Evolutionary conservation across 2,888 invertebrate genomes (phyloP).

Genomic region (Formica aserva): DNA sequence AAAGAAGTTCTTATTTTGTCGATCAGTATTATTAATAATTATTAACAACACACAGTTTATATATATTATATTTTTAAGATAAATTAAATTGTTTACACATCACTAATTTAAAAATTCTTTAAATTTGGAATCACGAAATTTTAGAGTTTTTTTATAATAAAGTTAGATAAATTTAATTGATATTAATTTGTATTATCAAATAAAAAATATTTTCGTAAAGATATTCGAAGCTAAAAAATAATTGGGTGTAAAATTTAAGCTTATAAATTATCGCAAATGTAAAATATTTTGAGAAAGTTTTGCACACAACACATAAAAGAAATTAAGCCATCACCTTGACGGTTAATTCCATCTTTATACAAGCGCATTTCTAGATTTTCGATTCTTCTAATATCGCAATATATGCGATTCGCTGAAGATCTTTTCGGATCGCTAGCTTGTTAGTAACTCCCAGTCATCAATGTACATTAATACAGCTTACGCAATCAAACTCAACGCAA

Average conservation of each 20-base stretch:
- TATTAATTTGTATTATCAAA: background rate
- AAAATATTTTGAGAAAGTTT: background rate
- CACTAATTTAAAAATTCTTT: background rate
- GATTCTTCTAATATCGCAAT: background rate
- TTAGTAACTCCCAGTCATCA: constrained; percentile 15
- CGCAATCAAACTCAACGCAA: constrained; percentile 16
- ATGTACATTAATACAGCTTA: constrained; percentile 30
- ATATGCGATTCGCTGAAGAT: background rate
- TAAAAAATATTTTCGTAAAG: background rate
- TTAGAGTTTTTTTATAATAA: background rate
- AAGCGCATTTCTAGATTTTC: background rate
- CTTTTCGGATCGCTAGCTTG: background rate
- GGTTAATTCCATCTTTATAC: background rate
- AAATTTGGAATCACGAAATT: background rate
- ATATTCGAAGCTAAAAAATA: background rate
- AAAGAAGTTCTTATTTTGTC: too few relatives aligned
- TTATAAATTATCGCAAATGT: background rate
- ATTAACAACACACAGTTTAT: background rate
- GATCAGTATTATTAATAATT: background rate
- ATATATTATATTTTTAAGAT: background rate
- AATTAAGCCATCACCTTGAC: background rate
- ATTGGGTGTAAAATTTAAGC: background rate
- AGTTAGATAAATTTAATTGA: background rate
- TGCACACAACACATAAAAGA: background rate
- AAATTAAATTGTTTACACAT: background rate